Evolutionary conservation across 1,140 invertebrate genomes (phyloP).

Genomic region (Diabrotica undecimpunctata): DNA sequence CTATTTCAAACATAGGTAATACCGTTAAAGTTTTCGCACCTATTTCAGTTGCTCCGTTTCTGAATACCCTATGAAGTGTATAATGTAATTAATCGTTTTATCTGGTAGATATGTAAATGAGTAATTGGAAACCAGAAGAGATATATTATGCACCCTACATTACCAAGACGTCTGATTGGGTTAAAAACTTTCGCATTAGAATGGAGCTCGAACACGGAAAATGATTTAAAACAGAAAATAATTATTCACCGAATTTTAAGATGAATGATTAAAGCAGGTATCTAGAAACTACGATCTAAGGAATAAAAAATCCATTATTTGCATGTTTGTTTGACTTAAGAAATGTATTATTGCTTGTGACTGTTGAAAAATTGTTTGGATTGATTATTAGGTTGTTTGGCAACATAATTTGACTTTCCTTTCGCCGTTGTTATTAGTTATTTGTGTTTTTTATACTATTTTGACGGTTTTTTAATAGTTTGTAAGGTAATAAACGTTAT

Average conservation of each 20-base stretch:
- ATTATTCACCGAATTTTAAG: slow-evolving; percentile 15
- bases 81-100: slow-evolving; percentile 18
- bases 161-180: slow-evolving; percentile 15
- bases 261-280: background rate
- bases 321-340: too few relatives aligned
- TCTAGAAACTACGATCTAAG: too few relatives aligned
- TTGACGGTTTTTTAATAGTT: too few relatives aligned
- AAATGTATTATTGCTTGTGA: too few relatives aligned
- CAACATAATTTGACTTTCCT: too few relatives aligned
- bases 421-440: too few relatives aligned
- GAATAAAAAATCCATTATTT: too few relatives aligned
- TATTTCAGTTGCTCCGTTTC: background rate
- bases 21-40: slow-evolving; percentile 9
- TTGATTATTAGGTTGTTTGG: too few relatives aligned
- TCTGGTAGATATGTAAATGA: slow-evolving; percentile 17
- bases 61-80: background rate
- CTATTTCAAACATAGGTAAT: background rate
- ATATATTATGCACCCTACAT: slow-evolving; percentile 19
- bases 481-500: too few relatives aligned
- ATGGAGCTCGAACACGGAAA: slow-evolving; percentile 17
- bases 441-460: too few relatives aligned
- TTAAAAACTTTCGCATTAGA: slow-evolving; percentile 14
- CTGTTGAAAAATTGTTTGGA: too few relatives aligned
- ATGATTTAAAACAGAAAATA: slow-evolving; percentile 20
- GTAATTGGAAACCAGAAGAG: slow-evolving; percentile 11